Evolutionary conservation across 1,140 invertebrate genomes (phyloP).

Genomic region (Drosophila willistoni): DNA sequence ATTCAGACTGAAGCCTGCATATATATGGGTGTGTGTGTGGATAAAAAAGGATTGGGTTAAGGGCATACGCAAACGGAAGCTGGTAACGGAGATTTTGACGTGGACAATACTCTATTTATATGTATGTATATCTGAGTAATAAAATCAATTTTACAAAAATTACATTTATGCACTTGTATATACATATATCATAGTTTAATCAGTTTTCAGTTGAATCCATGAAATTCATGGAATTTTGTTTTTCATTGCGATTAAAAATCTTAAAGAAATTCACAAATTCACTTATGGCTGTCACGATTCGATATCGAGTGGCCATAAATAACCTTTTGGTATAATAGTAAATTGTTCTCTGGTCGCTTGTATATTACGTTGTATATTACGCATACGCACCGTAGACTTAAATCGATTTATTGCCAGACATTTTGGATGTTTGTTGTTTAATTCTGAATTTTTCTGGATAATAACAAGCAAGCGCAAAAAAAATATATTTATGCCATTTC

Average conservation of each 20-base stretch:
- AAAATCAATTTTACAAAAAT: slow-evolving; percentile 14
- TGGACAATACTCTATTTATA: neutral
- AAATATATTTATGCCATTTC: slow-evolving; percentile 77
- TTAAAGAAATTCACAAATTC: neutral
- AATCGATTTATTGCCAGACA: slow-evolving; percentile 69
- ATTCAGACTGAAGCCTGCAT: slow-evolving; percentile 19
- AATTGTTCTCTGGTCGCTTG: slow-evolving; percentile 51
- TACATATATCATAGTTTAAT: neutral
- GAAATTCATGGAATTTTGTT: neutral
- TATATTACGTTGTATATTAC: slow-evolving; percentile 58
- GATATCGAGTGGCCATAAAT: slow-evolving; percentile 39
- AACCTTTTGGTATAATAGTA: slow-evolving; percentile 48
- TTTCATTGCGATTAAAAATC: neutral
- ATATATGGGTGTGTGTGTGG: neutral
- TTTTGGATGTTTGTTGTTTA: slow-evolving; percentile 10
- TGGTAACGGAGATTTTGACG: neutral
- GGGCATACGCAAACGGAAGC: slow-evolving; percentile 16
- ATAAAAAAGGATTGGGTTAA: slow-evolving; percentile 8
- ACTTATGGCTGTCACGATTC: slow-evolving; percentile 11
- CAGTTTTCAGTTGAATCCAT: slow-evolving; percentile 1
- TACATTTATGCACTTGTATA: neutral
- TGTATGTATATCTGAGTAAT: neutral
- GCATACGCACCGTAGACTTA: slow-evolving; percentile 57
- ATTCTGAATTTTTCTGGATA: slow-evolving; percentile 10
- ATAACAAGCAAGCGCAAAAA: slow-evolving; percentile 46